Conservation (phyloP, 2,797 vertebrate species). For the Fistularia commersonii region DNA sequence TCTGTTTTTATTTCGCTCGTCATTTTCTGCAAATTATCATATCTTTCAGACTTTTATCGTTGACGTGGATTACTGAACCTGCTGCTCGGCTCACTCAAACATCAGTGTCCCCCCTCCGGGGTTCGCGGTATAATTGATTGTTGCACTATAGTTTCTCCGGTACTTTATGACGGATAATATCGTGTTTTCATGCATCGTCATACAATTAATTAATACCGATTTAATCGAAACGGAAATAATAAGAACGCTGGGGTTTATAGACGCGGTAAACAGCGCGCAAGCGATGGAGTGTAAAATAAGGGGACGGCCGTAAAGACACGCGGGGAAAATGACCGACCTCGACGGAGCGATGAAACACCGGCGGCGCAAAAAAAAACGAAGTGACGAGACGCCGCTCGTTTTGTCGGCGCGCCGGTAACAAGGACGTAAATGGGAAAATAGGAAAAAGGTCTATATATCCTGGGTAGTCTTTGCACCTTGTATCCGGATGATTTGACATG, state of each 20-base stretch:
- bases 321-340: conserved; percentile 32
- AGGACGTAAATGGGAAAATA: conserved; percentile 14
- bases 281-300: conserved; percentile 51
- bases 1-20: no score
- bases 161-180: no score
- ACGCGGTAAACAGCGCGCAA: conserved; percentile 44
- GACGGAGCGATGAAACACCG: conserved; percentile 38
- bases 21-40: no score
- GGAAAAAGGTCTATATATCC: background rate
- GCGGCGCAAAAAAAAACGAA: conserved; percentile 26
- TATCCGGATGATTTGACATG: conserved; percentile 91
- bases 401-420: conserved; percentile 20
- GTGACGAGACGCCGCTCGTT: conserved; percentile 27
- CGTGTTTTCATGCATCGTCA: background rate
- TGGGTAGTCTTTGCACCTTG: conserved; percentile 71
- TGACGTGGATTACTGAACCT: no score
- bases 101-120: no score
- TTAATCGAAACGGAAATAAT: conserved; percentile 4
- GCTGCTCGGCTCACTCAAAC: no score
- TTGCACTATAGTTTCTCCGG: no score
- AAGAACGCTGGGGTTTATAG: conserved; percentile 20
- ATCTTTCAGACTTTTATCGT: no score
- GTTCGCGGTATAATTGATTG: no score
- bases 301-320: conserved; percentile 55
- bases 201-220: background rate